Percentiles rank a stretch among this genome's conserved stretches.
phyloP scores from a whole-genome alignment of 2,888 invertebrate species.

The Patella ulyssiponensis region DNA sequence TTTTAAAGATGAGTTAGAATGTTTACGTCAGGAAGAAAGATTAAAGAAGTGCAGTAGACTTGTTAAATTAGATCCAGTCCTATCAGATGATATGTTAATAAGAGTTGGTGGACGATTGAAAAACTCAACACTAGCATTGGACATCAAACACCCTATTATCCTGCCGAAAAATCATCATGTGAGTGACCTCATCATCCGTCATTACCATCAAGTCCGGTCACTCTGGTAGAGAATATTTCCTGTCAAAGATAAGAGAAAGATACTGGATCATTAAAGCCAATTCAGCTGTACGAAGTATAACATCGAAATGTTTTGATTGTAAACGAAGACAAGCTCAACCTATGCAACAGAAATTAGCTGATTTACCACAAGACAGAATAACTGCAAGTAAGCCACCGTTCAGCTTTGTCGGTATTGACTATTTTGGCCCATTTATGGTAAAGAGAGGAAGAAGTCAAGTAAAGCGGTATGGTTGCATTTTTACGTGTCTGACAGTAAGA shows the following conservation, averaged over 20 bases:
- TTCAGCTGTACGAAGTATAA: constrained; percentile 12
- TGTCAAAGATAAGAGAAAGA: background rate
- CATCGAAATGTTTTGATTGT: constrained; percentile 9
- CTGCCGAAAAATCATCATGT: constrained; percentile 11
- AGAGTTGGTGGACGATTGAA: constrained; percentile 15
- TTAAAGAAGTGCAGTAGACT: constrained; percentile 2
- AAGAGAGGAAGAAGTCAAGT: constrained; percentile 24
- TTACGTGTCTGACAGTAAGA: constrained; percentile 35
- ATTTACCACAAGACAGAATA: constrained; percentile 22
- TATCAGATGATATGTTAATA: background rate
- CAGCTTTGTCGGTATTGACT: constrained; percentile 26
- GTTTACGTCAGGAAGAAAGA: background rate
- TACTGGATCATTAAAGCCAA: constrained; percentile 20
- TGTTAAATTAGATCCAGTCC: constrained; percentile 16
- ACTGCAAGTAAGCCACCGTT: constrained; percentile 30
- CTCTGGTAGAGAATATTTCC: background rate
- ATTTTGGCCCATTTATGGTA: constrained; percentile 30
- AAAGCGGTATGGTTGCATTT: constrained; percentile 30
- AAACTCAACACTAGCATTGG: background rate
- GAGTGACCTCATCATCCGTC: background rate
- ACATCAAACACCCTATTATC: constrained; percentile 15
- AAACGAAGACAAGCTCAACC: constrained; percentile 4
- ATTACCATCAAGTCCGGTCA: constrained; percentile 4
- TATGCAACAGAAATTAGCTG: constrained; percentile 23
- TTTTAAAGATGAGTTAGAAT: constrained; percentile 6